Conservation (phyloP, 2,888 invertebrate species). For the Aporophyla nigra region DNA sequence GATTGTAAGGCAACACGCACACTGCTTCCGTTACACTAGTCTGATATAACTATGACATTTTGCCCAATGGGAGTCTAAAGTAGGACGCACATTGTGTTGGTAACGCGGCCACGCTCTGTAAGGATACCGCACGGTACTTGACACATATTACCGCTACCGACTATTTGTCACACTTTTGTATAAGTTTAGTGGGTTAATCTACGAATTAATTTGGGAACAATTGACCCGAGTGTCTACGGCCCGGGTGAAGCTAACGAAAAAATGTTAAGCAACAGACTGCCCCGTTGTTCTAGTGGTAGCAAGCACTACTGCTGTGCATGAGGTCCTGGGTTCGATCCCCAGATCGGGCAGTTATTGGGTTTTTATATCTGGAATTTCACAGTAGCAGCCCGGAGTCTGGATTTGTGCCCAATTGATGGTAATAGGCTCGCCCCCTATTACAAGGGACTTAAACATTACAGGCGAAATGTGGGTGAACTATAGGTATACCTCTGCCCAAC, state of each 20-base stretch:
- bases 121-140: conserved; percentile 70
- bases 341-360: too few species aligned
- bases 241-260: background rate
- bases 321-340: too few species aligned
- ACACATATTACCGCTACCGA: conserved; percentile 68
- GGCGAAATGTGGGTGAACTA: too few species aligned
- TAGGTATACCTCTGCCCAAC: too few species aligned
- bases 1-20: conserved; percentile 80
- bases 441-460: too few species aligned
- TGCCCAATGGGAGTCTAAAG: conserved; percentile 84
- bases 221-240: background rate
- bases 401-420: too few species aligned
- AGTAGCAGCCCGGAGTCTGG: too few species aligned
- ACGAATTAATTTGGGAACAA: conserved; percentile 21
- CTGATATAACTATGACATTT: conserved; percentile 89
- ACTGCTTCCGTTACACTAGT: conserved; percentile 87
- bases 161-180: conserved; percentile 58
- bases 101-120: conserved; percentile 69
- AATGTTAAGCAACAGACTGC: background rate
- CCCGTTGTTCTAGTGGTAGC: too few species aligned
- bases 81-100: conserved; percentile 71
- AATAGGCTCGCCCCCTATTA: too few species aligned
- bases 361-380: too few species aligned
- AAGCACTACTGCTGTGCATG: too few species aligned
- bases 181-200: conserved; percentile 52